Conservation (phyloP, 2,113 vertebrate genomes). For the Pelvicachromis taeniatus region DNA sequence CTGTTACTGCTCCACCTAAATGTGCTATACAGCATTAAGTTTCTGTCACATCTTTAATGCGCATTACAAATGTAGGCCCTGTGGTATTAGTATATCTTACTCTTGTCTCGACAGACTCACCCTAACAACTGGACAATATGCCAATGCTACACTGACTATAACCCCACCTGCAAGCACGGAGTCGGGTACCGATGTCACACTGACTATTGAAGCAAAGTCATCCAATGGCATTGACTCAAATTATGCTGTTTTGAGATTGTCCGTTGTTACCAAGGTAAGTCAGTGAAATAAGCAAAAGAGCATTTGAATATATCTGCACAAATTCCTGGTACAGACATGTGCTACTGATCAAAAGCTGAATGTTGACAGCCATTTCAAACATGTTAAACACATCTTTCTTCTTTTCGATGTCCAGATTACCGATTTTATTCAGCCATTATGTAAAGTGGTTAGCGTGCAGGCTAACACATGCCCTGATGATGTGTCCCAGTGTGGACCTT, state of each 20-base stretch:
- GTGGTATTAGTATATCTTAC: not conserved
- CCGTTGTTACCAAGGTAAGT: slow-evolving; percentile 67
- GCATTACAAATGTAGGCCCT: not conserved
- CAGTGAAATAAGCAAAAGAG: not conserved
- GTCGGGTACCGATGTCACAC: slow-evolving; percentile 68
- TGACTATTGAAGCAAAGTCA: slow-evolving; percentile 62
- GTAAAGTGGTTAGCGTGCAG: slow-evolving; percentile 14
- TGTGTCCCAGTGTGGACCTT: slow-evolving; percentile 23
- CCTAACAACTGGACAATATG: slow-evolving; percentile 27
- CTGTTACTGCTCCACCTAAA: not conserved
- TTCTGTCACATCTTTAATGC: not conserved
- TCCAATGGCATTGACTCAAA: slow-evolving; percentile 52
- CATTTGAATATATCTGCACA: not conserved
- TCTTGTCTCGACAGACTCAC: slow-evolving; percentile 41
- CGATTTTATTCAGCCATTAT: slow-evolving; percentile 63
- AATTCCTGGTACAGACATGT: not conserved
- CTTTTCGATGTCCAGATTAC: slow-evolving; percentile 52
- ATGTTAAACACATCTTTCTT: not conserved
- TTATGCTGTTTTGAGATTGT: slow-evolving; percentile 60
- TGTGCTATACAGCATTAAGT: not conserved
- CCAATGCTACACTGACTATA: slow-evolving; percentile 43
- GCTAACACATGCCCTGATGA: slow-evolving; percentile 38
- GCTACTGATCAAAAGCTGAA: not conserved
- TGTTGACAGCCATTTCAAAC: not conserved
- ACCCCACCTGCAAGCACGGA: slow-evolving; percentile 23